These are phyloP conservation scores for Platorchestia sp. DNA, from an alignment of 1,140 invertebrate species.

Conservation along the genomic window DNA sequence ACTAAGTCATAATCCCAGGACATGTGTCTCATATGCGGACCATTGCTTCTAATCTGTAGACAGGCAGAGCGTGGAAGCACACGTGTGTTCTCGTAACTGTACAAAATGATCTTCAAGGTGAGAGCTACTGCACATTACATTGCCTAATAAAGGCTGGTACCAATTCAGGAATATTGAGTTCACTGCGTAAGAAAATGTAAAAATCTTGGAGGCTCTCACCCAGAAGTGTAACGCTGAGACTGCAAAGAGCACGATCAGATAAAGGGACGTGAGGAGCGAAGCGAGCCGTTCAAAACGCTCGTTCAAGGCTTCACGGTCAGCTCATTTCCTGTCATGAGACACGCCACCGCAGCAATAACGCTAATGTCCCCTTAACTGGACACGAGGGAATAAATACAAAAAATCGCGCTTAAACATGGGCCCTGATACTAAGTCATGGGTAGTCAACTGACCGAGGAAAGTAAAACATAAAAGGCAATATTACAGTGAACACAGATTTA, in stretches of 20 bases:
- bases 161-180: background rate
- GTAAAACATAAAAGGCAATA: background rate
- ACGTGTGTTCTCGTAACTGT: background rate
- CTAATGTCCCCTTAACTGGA: conserved; percentile 26
- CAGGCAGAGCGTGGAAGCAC: background rate
- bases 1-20: background rate
- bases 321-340: conserved; percentile 42
- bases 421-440: background rate
- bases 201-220: background rate
- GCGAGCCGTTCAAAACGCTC: conserved; percentile 28
- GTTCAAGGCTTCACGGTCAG: conserved; percentile 38
- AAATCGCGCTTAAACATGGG: background rate
- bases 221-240: conserved; percentile 27
- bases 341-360: conserved; percentile 21
- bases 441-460: background rate
- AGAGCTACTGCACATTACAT: background rate
- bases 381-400: conserved; percentile 10
- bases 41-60: background rate
- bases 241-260: background rate
- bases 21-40: background rate
- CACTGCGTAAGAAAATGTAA: background rate
- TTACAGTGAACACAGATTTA: background rate
- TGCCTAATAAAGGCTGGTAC: background rate
- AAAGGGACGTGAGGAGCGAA: background rate
- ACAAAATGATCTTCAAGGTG: background rate